Evolutionary conservation across 2,797 vertebrate species (phyloP).

Genomic region (Pampus argenteus): DNA sequence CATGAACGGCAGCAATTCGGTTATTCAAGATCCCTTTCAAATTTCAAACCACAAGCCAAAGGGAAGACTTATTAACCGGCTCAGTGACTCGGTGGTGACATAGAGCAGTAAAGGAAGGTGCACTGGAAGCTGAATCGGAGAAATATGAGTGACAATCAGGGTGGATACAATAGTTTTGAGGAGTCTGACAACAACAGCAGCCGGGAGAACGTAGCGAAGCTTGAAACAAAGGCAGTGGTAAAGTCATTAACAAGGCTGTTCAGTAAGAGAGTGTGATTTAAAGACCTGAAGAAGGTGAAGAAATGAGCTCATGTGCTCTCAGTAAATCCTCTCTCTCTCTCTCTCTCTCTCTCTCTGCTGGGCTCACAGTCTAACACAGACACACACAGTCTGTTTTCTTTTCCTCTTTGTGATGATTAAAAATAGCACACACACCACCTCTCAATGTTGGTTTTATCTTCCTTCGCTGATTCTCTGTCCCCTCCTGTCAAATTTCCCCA

Average conservation of each 20-base stretch:
- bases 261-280: constrained; percentile 74
- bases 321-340: constrained; percentile 73
- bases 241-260: constrained; percentile 71
- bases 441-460: constrained; percentile 5
- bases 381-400: constrained; percentile 45
- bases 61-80: constrained; percentile 18
- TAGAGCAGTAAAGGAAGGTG: not conserved
- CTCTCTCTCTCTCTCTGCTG: constrained; percentile 57
- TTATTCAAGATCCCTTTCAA: constrained; percentile 52
- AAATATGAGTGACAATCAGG: not conserved
- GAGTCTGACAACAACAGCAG: constrained; percentile 5
- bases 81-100: constrained; percentile 27
- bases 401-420: constrained; percentile 66
- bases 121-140: constrained; percentile 5
- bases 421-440: constrained; percentile 55
- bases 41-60: constrained; percentile 25
- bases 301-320: constrained; percentile 77
- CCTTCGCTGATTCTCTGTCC: constrained; percentile 13
- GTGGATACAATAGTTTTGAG: not conserved
- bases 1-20: constrained; percentile 27
- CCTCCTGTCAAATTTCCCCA: constrained; percentile 45
- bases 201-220: constrained; percentile 22
- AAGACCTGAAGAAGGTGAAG: constrained; percentile 63
- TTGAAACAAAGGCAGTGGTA: constrained; percentile 57
- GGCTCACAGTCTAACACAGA: constrained; percentile 55